Percentiles rank a stretch among this genome's conserved stretches.
phyloP scores from a whole-genome alignment of 1,140 invertebrate genomes.

The Acyrthosiphon pisum region DNA sequence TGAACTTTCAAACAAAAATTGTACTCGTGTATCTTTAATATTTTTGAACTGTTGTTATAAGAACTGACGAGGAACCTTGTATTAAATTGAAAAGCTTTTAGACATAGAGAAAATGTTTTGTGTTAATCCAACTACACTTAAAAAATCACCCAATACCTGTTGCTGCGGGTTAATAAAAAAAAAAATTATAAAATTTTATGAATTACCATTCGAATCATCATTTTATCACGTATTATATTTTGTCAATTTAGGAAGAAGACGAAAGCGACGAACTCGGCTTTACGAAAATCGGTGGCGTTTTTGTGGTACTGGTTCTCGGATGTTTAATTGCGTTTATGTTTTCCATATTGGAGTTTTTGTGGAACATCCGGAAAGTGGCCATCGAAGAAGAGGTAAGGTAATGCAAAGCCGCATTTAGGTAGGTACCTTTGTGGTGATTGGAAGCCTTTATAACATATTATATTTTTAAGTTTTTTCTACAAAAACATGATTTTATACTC shows the following conservation, averaged over 20 bases:
- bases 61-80: too few relatives aligned
- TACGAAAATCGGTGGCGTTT: conserved; percentile 93
- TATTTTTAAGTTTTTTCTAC: not conserved
- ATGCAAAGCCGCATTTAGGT: not conserved
- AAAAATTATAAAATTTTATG: too few relatives aligned
- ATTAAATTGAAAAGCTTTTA: too few relatives aligned
- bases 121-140: too few relatives aligned
- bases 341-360: conserved; percentile 89
- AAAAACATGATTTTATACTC: not conserved
- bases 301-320: conserved; percentile 90
- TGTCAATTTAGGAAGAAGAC: conserved; percentile 75
- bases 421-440: not conserved
- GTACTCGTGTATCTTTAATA: too few relatives aligned
- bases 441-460: not conserved
- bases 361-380: conserved; percentile 89
- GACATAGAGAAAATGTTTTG: too few relatives aligned
- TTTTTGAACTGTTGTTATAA: too few relatives aligned
- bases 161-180: too few relatives aligned
- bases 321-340: conserved; percentile 88
- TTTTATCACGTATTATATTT: conserved; percentile 63
- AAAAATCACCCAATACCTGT: too few relatives aligned
- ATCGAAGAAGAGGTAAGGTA: conserved; percentile 79
- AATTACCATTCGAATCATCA: too few relatives aligned
- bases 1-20: too few relatives aligned
- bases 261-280: conserved; percentile 85